Percentiles rank a stretch among this genome's conserved stretches.
Evolutionary conservation across 1,140 invertebrate species (phyloP).

Genomic region (Diachasmimorpha longicaudata): DNA sequence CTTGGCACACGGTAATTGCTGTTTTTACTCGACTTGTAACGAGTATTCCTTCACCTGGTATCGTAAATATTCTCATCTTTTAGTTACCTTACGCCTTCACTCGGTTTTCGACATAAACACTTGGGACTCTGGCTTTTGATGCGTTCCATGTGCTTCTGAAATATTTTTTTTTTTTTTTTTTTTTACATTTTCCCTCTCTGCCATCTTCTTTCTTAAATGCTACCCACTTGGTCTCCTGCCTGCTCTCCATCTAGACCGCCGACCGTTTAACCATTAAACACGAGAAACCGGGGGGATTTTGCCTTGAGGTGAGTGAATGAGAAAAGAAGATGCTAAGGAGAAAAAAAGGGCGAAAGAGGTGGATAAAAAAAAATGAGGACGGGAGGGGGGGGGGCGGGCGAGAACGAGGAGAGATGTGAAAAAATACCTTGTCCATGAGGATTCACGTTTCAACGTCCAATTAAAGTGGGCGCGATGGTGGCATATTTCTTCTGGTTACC

Average conservation of each 20-base stretch:
- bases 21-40: constrained; percentile 32
- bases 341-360: not conserved
- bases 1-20: constrained; percentile 26
- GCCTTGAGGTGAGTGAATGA: constrained; percentile 1
- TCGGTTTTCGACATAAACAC: not conserved
- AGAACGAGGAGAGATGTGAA: not conserved
- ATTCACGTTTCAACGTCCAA: constrained; percentile 17
- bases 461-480: not conserved
- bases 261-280: not conserved
- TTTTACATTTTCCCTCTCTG: not conserved
- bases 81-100: not conserved
- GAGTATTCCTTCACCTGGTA: constrained; percentile 32
- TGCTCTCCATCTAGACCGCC: constrained; percentile 5
- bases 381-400: not conserved
- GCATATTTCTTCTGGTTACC: not conserved
- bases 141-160: not conserved
- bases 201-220: not conserved
- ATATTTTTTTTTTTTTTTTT: no score
- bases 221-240: constrained; percentile 1
- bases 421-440: constrained; percentile 9
- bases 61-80: constrained; percentile 16
- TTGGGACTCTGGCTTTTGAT: not conserved
- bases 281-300: not conserved
- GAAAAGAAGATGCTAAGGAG: not conserved
- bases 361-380: not conserved